phyloP scores from a whole-genome alignment of 2,113 vertebrate species.

The Andinoacara biseriatus region DNA sequence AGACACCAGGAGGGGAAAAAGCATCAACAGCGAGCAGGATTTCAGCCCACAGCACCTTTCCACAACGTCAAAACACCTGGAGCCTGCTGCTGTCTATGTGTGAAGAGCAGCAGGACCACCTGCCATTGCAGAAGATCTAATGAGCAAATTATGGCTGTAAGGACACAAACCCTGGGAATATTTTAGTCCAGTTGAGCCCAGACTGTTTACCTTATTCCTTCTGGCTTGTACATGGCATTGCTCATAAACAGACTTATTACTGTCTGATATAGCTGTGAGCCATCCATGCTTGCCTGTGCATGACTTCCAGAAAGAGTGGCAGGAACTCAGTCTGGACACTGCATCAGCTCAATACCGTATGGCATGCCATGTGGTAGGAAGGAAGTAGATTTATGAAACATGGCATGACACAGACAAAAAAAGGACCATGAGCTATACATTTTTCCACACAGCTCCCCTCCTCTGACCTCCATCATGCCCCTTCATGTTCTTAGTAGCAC shows the following conservation, averaged over 20 bases:
- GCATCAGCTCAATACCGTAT: constrained; percentile 43
- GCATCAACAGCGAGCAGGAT: constrained; percentile 12
- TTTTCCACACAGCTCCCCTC: neutral
- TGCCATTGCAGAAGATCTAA: neutral
- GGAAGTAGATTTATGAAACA: constrained; percentile 10
- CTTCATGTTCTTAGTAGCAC: neutral
- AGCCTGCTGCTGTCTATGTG: constrained; percentile 1
- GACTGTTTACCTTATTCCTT: constrained; percentile 38
- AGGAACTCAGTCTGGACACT: constrained; percentile 51
- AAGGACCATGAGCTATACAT: neutral
- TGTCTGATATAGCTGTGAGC: constrained; percentile 50
- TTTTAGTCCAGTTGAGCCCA: constrained; percentile 16
- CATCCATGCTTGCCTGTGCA: constrained; percentile 42
- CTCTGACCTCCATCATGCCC: neutral
- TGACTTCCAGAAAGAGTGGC: constrained; percentile 45
- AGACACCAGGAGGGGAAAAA: constrained; percentile 31
- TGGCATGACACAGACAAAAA: neutral
- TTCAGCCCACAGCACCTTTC: constrained; percentile 34
- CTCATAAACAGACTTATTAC: constrained; percentile 39
- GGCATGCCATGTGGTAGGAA: constrained; percentile 53
- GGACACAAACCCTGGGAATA: constrained; percentile 4
- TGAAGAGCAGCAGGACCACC: constrained; percentile 10
- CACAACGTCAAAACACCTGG: constrained; percentile 38
- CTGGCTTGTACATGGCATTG: neutral
- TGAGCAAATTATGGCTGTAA: constrained; percentile 13